phyloP scores from a whole-genome alignment of 2,888 invertebrate species.

The Eledona agricola region DNA sequence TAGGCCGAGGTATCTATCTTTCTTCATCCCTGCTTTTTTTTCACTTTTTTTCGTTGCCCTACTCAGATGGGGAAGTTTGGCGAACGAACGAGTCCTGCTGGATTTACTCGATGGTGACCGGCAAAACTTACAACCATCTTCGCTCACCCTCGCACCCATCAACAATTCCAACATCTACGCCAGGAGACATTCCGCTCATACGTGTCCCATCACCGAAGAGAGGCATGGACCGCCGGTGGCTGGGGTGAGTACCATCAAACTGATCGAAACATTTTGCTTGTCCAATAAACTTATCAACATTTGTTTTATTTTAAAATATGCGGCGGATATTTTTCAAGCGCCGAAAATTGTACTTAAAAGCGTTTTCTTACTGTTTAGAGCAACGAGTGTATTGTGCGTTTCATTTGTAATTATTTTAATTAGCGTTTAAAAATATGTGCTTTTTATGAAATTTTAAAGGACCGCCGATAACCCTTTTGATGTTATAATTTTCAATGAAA shows the following conservation, averaged over 20 bases:
- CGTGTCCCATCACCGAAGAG: constrained; percentile 55
- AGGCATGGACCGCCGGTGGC: constrained; percentile 31
- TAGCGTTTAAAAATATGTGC: too few species aligned
- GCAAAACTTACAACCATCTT: constrained; percentile 52
- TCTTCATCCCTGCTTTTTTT: constrained; percentile 6
- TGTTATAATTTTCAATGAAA: too few species aligned
- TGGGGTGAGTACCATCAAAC: constrained; percentile 19
- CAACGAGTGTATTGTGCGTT: too few species aligned
- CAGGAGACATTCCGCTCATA: constrained; percentile 60
- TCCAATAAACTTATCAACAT: too few species aligned
- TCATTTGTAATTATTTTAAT: too few species aligned
- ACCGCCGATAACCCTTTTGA: too few species aligned
- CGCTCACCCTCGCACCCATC: constrained; percentile 57
- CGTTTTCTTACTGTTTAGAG: too few species aligned
- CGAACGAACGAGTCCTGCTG: constrained; percentile 55
- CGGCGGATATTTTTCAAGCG: too few species aligned
- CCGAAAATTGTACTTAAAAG: too few species aligned
- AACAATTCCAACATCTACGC: constrained; percentile 58
- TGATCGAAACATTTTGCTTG: too few species aligned
- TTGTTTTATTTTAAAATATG: too few species aligned
- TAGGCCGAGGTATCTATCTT: constrained; percentile 51
- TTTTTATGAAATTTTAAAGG: too few species aligned
- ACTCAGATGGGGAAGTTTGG: constrained; percentile 57
- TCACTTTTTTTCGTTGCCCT: constrained; percentile 2
- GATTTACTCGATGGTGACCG: constrained; percentile 55